A percentile compares a stretch with the other conserved stretches of the same genome.
Conservation (phyloP, 1,140 invertebrate genomes). For the Diachasma alloeum region DNA sequence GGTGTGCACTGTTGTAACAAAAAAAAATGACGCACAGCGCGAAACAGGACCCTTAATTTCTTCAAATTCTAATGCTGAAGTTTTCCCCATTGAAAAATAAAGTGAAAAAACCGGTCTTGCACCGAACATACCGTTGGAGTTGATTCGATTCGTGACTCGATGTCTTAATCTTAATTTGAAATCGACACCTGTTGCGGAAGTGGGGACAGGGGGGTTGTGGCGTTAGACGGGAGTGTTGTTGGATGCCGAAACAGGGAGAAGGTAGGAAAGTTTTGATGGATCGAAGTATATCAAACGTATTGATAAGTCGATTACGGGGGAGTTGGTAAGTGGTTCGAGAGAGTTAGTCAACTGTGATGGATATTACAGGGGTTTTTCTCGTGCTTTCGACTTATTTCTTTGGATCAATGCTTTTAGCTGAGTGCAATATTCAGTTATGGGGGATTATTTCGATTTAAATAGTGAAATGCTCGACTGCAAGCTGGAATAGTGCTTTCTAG, state of each 20-base stretch:
- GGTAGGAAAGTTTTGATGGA: neutral
- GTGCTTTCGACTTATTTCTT: neutral
- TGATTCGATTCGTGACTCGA: neutral
- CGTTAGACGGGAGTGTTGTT: neutral
- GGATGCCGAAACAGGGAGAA: neutral
- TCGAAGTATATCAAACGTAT: neutral
- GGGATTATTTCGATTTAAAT: no score
- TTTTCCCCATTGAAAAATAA: no score
- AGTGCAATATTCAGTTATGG: no score
- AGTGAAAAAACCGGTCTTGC: no score
- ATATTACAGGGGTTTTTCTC: neutral
- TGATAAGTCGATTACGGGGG: neutral
- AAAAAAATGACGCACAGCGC: no score
- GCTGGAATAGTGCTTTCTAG: no score
- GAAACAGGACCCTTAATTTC: no score
- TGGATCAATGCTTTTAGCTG: neutral
- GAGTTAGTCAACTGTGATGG: neutral
- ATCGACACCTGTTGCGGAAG: conserved; percentile 19
- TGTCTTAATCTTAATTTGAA: conserved; percentile 18
- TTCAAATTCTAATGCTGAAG: no score
- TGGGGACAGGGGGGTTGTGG: neutral
- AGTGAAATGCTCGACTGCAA: no score
- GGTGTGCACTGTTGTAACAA: no score
- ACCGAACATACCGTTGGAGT: no score
- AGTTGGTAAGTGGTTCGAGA: neutral